Conservation (phyloP, 2,113 vertebrate genomes). For the Neogobius melanostomus region DNA sequence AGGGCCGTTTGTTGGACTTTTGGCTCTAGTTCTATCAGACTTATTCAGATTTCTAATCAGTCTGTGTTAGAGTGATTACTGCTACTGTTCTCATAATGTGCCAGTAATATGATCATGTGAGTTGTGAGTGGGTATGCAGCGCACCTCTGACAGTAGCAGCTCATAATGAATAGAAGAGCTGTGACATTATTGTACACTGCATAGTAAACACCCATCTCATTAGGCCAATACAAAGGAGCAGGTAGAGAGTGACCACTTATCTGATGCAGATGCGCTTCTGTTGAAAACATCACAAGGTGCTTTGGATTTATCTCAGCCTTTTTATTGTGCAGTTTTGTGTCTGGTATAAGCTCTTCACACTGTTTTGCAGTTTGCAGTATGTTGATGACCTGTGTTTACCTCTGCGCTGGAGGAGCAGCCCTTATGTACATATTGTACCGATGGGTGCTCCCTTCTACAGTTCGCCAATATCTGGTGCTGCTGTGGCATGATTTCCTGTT, state of each 20-base stretch:
- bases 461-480: constrained; percentile 62
- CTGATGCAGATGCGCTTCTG: constrained; percentile 22
- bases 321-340: not conserved
- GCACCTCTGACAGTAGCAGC: constrained; percentile 17
- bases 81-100: constrained; percentile 1
- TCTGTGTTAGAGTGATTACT: constrained; percentile 15
- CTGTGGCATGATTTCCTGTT: constrained; percentile 70
- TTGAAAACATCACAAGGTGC: not conserved
- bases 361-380: constrained; percentile 52
- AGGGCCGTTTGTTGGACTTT: constrained; percentile 16
- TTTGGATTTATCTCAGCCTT: constrained; percentile 2
- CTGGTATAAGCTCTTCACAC: not conserved
- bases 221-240: constrained; percentile 59
- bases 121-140: constrained; percentile 17
- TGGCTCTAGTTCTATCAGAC: constrained; percentile 6
- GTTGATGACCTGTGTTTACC: constrained; percentile 57
- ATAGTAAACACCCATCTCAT: constrained; percentile 77
- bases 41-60: constrained; percentile 7
- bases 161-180: constrained; percentile 28
- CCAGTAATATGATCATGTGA: constrained; percentile 18
- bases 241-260: constrained; percentile 38
- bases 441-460: constrained; percentile 65
- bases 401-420: constrained; percentile 53
- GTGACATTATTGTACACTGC: constrained; percentile 35
- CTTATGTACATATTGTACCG: constrained; percentile 62